These are phyloP conservation scores for Archips crataeganus DNA, from an alignment of 2,888 invertebrate genomes.

Conservation along the genomic window DNA sequence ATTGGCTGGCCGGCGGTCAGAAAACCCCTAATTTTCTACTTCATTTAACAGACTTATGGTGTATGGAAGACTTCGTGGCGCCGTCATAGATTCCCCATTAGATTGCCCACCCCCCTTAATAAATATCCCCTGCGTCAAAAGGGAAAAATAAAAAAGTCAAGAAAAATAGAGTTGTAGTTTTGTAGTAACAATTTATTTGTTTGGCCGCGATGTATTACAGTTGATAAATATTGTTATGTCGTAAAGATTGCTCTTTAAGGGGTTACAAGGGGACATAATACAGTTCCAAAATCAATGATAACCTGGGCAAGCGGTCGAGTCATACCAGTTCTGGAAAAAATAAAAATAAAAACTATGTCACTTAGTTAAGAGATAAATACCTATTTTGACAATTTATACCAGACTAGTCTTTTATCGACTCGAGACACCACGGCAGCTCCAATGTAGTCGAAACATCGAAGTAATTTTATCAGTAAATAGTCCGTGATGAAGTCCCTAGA, in stretches of 20 bases:
- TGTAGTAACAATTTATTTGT: constrained; percentile 33
- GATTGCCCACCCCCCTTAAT: constrained; percentile 67
- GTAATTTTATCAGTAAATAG: too few relatives aligned
- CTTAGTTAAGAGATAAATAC: too few relatives aligned
- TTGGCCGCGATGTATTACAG: constrained; percentile 8
- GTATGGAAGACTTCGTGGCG: constrained; percentile 63
- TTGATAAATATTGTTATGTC: constrained; percentile 3
- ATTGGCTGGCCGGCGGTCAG: constrained; percentile 65
- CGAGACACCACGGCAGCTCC: too few relatives aligned
- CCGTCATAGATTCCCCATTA: constrained; percentile 80
- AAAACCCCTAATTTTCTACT: constrained; percentile 80
- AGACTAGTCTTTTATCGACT: too few relatives aligned
- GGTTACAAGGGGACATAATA: neutral
- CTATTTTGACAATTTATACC: too few relatives aligned
- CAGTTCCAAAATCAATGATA: too few relatives aligned
- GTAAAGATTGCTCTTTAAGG: neutral
- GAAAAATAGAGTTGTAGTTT: constrained; percentile 34
- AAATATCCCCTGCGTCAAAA: constrained; percentile 64
- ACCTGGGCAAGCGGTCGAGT: too few relatives aligned
- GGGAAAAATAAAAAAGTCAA: constrained; percentile 45
- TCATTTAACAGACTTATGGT: constrained; percentile 83
- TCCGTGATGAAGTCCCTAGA: too few relatives aligned
- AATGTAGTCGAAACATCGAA: too few relatives aligned
- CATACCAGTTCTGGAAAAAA: too few relatives aligned
- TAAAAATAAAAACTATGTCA: too few relatives aligned